These are phyloP conservation scores for Cairina moschata DNA, from an alignment of 2,113 vertebrate genomes.

Conservation along the genomic window DNA sequence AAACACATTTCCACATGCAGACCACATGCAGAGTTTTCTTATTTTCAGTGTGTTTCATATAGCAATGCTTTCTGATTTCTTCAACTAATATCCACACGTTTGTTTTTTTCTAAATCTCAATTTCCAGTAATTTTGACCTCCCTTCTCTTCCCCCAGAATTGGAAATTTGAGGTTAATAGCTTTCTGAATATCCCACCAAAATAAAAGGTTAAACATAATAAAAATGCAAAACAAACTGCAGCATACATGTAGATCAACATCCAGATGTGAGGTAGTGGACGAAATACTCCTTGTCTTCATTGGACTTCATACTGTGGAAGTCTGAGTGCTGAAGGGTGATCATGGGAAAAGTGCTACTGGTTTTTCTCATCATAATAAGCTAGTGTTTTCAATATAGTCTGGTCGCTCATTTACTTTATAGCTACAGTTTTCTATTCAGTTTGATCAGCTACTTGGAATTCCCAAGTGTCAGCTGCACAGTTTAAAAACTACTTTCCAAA, in stretches of 20 bases:
- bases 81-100: background rate
- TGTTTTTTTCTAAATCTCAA: background rate
- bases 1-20: background rate
- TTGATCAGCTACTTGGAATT: conserved; percentile 71
- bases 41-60: background rate
- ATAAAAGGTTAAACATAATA: background rate
- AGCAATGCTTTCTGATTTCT: background rate
- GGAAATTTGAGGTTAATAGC: conserved; percentile 18
- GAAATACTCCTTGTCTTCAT: background rate
- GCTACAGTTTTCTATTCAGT: conserved; percentile 70
- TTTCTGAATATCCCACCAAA: conserved; percentile 22
- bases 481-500: conserved; percentile 63
- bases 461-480: conserved; percentile 62
- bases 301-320: conserved; percentile 7
- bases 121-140: conserved; percentile 17
- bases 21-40: background rate
- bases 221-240: background rate
- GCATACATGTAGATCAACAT: background rate
- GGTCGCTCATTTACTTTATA: conserved; percentile 55
- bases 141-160: background rate
- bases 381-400: conserved; percentile 56
- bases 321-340: conserved; percentile 13
- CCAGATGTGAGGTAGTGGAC: background rate
- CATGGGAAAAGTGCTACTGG: conserved; percentile 53
- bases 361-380: conserved; percentile 60